Base-by-base conservation (phyloP, 1,140 invertebrate species). In the Cotesia chilonis region DNA sequence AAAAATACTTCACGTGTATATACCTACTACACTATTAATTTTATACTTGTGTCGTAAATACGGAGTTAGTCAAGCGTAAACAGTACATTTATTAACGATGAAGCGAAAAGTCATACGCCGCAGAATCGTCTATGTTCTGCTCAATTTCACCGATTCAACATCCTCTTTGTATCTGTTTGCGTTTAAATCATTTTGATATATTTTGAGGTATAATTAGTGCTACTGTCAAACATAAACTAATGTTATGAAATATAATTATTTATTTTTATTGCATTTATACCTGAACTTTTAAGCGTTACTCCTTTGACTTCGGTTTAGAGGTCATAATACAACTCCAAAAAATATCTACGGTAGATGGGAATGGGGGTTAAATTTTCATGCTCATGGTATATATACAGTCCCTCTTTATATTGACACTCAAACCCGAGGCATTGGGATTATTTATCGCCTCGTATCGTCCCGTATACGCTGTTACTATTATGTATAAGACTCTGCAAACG, bases 111-210 rank as follows among this genome's bases (percentile, higher is more conserved):
- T 73, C 64, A 66, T 66, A 51, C 64, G 41, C 41, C 38, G 47
- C 76, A 70, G 59, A 74, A 75, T 70, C 74, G 12, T 75, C 41
- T 6, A 72, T 72, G 76, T 79, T 82, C 80, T 80, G 81, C 81
- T 81, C 80, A 82, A 82, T 82, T 82, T 82, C 81, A 82, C 80
- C 78, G 79, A 82, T 82, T 82, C 80, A 78, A 79, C 70, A 38
- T 74, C 73, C 73, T 73, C 77, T 81, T 66, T 81, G 80, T 82
- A 76, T 75, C 72, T 73, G 74, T 77, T 76, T 77, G 78, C 80
- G 79, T 70, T 73, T 75, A 47, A 80, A 73, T 55, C 61, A 37
- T n/a, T 66, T 41, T 28, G 28, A 70, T 78, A 9, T 35, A 28
- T 28, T n/a, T 14, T 47, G 28, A 66, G 41, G 36, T 63, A 66